Evolutionary conservation across 2,113 vertebrate species (phyloP), one percentile per base, ranked within the genome.

Genomic region (Erpornis zantholeuca): DNA sequence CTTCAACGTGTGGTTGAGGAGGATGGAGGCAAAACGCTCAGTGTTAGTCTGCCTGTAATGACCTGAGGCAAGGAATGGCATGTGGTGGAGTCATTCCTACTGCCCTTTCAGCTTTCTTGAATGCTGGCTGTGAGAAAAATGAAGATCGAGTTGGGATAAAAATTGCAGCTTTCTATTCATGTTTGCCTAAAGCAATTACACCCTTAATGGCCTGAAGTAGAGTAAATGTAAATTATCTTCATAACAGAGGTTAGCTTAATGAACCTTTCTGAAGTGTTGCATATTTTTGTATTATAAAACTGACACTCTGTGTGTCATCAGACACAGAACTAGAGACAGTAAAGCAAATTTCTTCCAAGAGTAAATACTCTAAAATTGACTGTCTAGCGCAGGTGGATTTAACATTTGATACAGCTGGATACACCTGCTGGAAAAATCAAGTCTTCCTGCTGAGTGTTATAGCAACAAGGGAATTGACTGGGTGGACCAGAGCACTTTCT

Each of bases 211-310:
- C 57, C 52, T 91, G 78, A 92, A 86, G 75, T 87, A 86, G 18
- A 91, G 61, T 72, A 94, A 97, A 90, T 92, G 78, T 84, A 97
- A 96, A 95, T 93, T 92, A 59, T 63, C 36, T 79, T 85, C 47
- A 22, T 91, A 88, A 73, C 24, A 49, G 64, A 93, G 17, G 63
- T 93, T 93, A 79, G 53, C 53, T 96, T 96, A 97, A 97, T 91
- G 84, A 96, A 90, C 35, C 53, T 92, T 92, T 95, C 80, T 79
- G 60, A 96, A 88, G 50, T 76, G 78, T 73, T 95, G 77, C 66
- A 57, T 89, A 81, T 91, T 85, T 95, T 95, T 91, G 33, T 89
- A 65, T 86, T 94, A 86, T 27, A 73, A 93, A 91, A 52, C 53
- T 86, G 61, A 57, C 68, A 84, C 25, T 59, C 36, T 70, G 13